Conservation (phyloP, 1,140 invertebrate genomes). For the Saccostrea cuccullata region DNA sequence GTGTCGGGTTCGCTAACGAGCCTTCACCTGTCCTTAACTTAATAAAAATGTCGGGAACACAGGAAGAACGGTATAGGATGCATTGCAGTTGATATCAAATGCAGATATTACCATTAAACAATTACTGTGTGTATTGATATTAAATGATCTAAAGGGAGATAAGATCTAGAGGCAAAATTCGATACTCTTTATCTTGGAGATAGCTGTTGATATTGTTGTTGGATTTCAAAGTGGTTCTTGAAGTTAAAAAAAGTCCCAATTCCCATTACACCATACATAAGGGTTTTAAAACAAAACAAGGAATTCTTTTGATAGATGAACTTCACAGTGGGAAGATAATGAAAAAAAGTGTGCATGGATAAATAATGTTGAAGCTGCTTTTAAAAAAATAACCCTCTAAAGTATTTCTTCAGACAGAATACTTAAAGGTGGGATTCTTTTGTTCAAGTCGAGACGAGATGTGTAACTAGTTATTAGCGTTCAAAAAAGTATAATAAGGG, state of each 20-base stretch:
- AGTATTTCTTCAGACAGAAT: constrained; percentile 29
- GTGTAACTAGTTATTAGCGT: constrained; percentile 35
- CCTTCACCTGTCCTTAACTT: constrained; percentile 5
- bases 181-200: constrained; percentile 29
- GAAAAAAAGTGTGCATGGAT: not conserved
- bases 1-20: not conserved
- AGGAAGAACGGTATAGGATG: not conserved
- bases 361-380: not conserved
- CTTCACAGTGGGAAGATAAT: not conserved
- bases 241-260: constrained; percentile 7
- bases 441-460: constrained; percentile 11
- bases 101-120: constrained; percentile 25
- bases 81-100: constrained; percentile 21
- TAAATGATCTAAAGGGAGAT: constrained; percentile 22
- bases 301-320: constrained; percentile 23
- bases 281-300: constrained; percentile 18
- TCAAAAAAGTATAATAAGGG: constrained; percentile 36
- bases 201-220: constrained; percentile 28
- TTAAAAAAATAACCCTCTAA: not conserved
- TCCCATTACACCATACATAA: not conserved
- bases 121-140: constrained; percentile 34
- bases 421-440: constrained; percentile 13
- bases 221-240: constrained; percentile 27
- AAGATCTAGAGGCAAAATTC: constrained; percentile 16
- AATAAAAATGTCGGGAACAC: not conserved